phyloP scores from a whole-genome alignment of 2,797 vertebrate genomes.

The Hippopotamyrus pictus region DNA sequence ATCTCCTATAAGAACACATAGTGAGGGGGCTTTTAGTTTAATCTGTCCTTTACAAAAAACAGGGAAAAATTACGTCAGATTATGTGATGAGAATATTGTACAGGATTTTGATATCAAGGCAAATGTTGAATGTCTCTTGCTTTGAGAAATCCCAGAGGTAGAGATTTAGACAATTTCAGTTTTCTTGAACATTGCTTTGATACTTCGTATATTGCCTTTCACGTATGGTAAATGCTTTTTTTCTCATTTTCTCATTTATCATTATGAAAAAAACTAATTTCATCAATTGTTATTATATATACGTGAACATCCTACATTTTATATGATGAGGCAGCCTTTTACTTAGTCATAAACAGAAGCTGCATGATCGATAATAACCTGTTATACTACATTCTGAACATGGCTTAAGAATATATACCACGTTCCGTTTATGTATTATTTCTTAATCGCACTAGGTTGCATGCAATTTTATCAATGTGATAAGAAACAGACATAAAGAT shows the following conservation, averaged over 20 bases:
- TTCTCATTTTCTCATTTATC: not conserved
- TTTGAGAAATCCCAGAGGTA: not conserved
- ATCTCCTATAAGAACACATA: slow-evolving; percentile 48
- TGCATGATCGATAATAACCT: not conserved
- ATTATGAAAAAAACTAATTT: not conserved
- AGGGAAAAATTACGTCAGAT: not conserved
- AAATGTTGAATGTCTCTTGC: not conserved
- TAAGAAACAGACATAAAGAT: not conserved
- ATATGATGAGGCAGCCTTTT: not conserved
- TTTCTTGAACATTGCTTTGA: not conserved
- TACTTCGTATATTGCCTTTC: not conserved
- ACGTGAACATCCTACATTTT: not conserved
- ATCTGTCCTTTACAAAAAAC: not conserved
- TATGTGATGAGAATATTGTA: not conserved
- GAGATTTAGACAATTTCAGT: not conserved
- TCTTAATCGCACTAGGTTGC: not conserved
- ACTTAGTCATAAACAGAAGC: not conserved
- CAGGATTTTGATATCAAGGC: not conserved
- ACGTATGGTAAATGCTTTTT: not conserved
- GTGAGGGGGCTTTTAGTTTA: not conserved
- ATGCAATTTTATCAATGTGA: not conserved
- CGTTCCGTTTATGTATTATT: not conserved
- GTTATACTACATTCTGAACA: not conserved
- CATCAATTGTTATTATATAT: not conserved
- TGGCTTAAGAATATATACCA: not conserved